Percentiles rank a stretch among this genome's conserved stretches.
Conservation (phyloP, 2,888 invertebrate genomes). For the Brachynemurus nebulosus region DNA sequence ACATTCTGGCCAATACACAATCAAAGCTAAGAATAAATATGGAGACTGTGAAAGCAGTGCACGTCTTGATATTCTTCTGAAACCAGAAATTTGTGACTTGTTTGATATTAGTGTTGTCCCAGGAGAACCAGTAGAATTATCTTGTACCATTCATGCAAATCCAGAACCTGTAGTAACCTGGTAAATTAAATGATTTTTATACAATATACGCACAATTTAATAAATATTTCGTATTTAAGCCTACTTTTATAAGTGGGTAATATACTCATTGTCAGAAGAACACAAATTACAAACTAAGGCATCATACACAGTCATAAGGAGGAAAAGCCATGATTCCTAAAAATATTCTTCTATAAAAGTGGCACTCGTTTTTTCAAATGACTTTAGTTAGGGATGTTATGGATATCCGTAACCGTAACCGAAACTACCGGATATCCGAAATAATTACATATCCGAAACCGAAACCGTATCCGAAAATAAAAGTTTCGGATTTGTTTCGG, state of each 20-base stretch:
- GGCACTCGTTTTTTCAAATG: too few species aligned
- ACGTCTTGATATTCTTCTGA: constrained; percentile 60
- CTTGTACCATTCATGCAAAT: constrained; percentile 73
- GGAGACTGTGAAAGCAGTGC: constrained; percentile 61
- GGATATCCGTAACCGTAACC: too few species aligned
- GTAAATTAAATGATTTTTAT: too few species aligned
- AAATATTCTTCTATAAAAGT: too few species aligned
- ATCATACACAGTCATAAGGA: too few species aligned
- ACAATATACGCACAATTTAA: not conserved
- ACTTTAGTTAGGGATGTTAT: too few species aligned
- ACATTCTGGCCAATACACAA: constrained; percentile 71
- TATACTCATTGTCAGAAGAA: not conserved
- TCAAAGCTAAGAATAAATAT: constrained; percentile 67
- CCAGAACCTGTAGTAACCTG: constrained; percentile 82
- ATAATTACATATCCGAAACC: too few species aligned
- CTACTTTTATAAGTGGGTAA: constrained; percentile 1
- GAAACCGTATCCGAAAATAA: too few species aligned
- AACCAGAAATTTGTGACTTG: constrained; percentile 65
- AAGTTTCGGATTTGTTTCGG: too few species aligned
- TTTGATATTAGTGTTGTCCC: constrained; percentile 60
- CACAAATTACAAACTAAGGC: constrained; percentile 28
- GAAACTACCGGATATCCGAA: too few species aligned
- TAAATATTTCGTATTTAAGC: not conserved
- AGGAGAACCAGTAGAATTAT: constrained; percentile 63
- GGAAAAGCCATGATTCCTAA: too few species aligned